These are phyloP conservation scores for Mesoligia furuncula DNA, from an alignment of 2,888 invertebrate genomes.

Conservation along the genomic window DNA sequence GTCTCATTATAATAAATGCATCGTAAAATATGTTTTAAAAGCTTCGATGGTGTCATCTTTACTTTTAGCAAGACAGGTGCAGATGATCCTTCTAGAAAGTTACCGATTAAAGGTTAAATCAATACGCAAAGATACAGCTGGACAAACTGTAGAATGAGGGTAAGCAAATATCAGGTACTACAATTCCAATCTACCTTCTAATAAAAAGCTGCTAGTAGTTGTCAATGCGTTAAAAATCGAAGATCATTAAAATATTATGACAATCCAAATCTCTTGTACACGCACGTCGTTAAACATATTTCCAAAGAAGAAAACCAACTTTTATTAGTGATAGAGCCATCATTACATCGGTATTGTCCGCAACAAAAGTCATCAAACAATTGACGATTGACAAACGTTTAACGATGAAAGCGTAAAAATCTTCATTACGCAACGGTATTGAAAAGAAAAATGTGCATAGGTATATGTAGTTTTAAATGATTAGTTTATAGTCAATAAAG, in stretches of 20 bases:
- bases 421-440: slow-evolving; percentile 56
- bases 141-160: neutral
- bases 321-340: slow-evolving; percentile 16
- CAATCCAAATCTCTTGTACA: slow-evolving; percentile 3
- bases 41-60: neutral
- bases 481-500: slow-evolving; percentile 85
- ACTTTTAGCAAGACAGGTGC: neutral
- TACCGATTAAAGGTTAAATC: no score
- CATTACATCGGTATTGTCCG: slow-evolving; percentile 37
- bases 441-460: slow-evolving; percentile 48
- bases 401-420: slow-evolving; percentile 46
- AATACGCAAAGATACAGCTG: neutral
- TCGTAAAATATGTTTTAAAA: slow-evolving; percentile 12
- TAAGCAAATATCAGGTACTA: neutral
- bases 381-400: slow-evolving; percentile 40
- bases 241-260: slow-evolving; percentile 20
- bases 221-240: neutral
- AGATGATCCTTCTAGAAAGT: neutral
- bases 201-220: accelerated
- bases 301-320: slow-evolving; percentile 12
- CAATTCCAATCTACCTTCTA: neutral
- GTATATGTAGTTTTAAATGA: slow-evolving; percentile 74
- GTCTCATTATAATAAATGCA: neutral
- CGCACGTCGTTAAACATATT: slow-evolving; percentile 3
- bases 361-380: slow-evolving; percentile 36